Evolutionary conservation across 2,797 vertebrate genomes (phyloP).

Genomic region (Microctenopoma steveboyesi): DNA sequence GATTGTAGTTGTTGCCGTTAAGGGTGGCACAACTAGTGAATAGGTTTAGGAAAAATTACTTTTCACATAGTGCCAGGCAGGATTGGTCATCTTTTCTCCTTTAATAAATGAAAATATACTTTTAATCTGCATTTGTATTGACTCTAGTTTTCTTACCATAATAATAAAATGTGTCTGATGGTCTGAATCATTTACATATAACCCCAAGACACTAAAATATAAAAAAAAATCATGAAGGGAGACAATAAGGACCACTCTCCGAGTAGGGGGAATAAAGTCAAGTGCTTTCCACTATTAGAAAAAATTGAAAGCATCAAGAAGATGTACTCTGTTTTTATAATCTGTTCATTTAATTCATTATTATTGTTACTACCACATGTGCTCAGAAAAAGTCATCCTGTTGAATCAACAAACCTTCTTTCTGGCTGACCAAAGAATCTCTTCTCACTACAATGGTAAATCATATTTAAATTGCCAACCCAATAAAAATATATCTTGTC

Average conservation of each 20-base stretch:
- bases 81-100: too few species aligned
- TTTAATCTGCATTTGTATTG: too few species aligned
- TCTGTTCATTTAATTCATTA: neutral
- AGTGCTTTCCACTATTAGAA: neutral
- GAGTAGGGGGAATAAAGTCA: neutral
- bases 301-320: neutral
- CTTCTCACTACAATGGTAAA: slow-evolving; percentile 25
- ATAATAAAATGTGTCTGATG: too few species aligned
- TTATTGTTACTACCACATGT: neutral
- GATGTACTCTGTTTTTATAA: slow-evolving; percentile 15
- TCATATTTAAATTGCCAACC: slow-evolving; percentile 13
- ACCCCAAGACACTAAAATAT: too few species aligned
- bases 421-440: slow-evolving; percentile 14
- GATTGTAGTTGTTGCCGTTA: too few species aligned
- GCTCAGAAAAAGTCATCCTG: slow-evolving; percentile 12
- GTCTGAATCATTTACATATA: too few species aligned
- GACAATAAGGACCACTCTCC: slow-evolving; percentile 6
- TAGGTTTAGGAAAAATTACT: too few species aligned
- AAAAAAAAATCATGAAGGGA: too few species aligned
- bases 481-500: slow-evolving; percentile 15
- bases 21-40: too few species aligned
- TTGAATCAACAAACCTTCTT: neutral
- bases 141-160: too few species aligned
- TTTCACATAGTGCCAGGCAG: too few species aligned
- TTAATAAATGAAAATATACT: too few species aligned